Evolutionary conservation across 2,797 vertebrate genomes (phyloP).

Genomic region (Rhynchotus rufescens): DNA sequence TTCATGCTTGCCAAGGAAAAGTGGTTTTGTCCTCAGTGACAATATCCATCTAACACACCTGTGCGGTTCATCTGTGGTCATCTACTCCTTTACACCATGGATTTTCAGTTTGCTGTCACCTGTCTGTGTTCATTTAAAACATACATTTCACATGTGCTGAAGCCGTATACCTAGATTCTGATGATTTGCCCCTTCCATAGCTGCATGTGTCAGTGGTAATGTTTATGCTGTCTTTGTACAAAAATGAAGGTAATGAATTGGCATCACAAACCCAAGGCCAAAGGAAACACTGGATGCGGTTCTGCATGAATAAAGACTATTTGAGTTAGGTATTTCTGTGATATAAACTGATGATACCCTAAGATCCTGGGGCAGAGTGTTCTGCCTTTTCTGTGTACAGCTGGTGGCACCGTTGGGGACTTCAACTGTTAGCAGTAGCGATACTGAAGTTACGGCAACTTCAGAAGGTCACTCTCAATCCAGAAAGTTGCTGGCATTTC

Average conservation of each 20-base stretch:
- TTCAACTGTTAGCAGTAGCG: background rate
- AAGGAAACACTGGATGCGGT: background rate
- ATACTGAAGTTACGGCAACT: background rate
- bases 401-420: background rate
- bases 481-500: background rate
- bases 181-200: background rate
- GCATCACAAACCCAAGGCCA: background rate
- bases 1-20: conserved; percentile 21
- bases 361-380: background rate
- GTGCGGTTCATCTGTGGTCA: background rate
- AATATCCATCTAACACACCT: background rate
- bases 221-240: background rate
- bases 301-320: background rate
- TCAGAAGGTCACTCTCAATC: background rate
- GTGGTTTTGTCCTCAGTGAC: conserved; percentile 23
- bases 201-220: background rate
- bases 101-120: conserved; percentile 43
- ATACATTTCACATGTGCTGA: conserved; percentile 1
- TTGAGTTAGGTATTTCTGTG: background rate
- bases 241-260: background rate
- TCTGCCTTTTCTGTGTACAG: background rate
- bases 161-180: background rate
- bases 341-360: background rate
- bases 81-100: background rate
- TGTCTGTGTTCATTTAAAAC: background rate